phyloP scores from a whole-genome alignment of 2,888 invertebrate genomes.

The Pollenia labialis region DNA sequence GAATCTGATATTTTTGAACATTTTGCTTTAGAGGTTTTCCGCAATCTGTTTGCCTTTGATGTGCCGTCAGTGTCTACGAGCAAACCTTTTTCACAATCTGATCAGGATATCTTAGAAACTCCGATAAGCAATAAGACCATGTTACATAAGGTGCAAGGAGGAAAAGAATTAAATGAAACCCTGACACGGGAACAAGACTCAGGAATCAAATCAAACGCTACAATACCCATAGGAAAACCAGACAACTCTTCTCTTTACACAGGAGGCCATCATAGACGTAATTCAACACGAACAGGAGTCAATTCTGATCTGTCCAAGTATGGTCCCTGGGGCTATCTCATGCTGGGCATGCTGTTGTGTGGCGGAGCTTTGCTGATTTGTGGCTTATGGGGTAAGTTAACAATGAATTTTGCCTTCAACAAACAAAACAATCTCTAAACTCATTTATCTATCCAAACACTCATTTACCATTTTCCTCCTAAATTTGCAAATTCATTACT shows the following conservation, averaged over 20 bases:
- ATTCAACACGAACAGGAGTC: slow-evolving; percentile 82
- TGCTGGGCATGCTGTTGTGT: slow-evolving; percentile 89
- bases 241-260: slow-evolving; percentile 49
- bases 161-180: slow-evolving; percentile 47
- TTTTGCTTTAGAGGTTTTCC: slow-evolving; percentile 82
- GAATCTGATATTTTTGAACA: slow-evolving; percentile 82
- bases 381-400: slow-evolving; percentile 86
- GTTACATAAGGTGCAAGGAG: slow-evolving; percentile 78
- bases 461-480: slow-evolving; percentile 35
- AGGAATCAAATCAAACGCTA: slow-evolving; percentile 1
- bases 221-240: slow-evolving; percentile 36
- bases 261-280: slow-evolving; percentile 78
- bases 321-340: slow-evolving; percentile 90
- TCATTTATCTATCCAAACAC: slow-evolving; percentile 23
- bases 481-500: slow-evolving; percentile 12
- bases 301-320: slow-evolving; percentile 88
- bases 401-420: not conserved
- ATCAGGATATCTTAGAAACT: not conserved
- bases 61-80: slow-evolving; percentile 76
- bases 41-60: slow-evolving; percentile 82
- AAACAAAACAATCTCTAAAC: not conserved
- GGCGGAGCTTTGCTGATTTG: slow-evolving; percentile 89
- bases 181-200: slow-evolving; percentile 40
- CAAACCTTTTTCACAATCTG: not conserved
- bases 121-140: slow-evolving; percentile 72